A percentile compares a stretch with the other conserved stretches of the same genome.
Conservation (phyloP, 2,797 vertebrate genomes). For the Pipistrellus pipistrellus region DNA sequence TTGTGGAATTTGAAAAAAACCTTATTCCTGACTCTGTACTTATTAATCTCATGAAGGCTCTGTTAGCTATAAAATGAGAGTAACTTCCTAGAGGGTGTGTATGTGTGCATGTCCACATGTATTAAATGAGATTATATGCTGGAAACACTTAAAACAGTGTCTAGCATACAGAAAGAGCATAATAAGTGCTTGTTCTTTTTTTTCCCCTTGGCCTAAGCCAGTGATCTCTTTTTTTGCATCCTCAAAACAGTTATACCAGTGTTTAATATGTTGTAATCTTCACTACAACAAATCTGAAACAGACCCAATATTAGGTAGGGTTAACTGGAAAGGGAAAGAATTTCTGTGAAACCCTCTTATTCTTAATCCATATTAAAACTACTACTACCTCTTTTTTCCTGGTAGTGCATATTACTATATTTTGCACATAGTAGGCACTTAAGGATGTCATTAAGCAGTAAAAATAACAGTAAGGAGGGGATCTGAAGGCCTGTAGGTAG, state of each 20-base stretch:
- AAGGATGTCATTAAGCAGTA: background rate
- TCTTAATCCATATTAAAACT: constrained; percentile 33
- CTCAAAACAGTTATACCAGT: background rate
- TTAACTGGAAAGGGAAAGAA: background rate
- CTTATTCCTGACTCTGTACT: background rate
- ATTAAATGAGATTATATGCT: background rate
- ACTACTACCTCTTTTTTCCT: background rate
- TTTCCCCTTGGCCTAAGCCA: background rate
- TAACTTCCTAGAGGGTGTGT: background rate
- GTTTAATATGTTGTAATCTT: constrained; percentile 18
- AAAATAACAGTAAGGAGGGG: background rate
- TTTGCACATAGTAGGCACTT: background rate
- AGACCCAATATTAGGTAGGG: background rate
- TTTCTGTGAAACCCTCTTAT: constrained; percentile 7
- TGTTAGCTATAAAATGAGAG: background rate
- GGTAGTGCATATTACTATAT: background rate
- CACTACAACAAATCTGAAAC: constrained; percentile 5
- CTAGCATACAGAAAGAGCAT: background rate
- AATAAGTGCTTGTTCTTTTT: background rate
- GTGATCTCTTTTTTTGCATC: background rate
- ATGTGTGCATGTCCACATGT: background rate
- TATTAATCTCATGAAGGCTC: background rate
- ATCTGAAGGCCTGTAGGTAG: background rate
- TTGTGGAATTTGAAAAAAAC: background rate
- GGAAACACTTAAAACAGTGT: background rate